Evolutionary conservation across 2,888 invertebrate species (phyloP), one percentile per base, ranked within the genome.

Genomic region (Acholoe squamosa): DNA sequence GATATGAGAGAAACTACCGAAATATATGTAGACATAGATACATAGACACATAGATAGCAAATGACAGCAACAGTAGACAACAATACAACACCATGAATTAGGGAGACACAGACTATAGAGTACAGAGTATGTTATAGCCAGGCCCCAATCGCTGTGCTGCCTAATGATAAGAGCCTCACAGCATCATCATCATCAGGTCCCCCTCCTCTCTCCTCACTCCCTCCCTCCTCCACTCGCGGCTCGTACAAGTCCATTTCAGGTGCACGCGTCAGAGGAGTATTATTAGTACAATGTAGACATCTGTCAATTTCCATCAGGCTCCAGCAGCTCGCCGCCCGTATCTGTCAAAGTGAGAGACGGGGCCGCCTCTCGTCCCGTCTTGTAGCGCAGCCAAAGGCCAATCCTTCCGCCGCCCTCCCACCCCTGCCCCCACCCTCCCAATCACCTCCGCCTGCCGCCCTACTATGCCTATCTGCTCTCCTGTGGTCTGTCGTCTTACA

Each of bases 271-370:
- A 71, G 71, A 28, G 71, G 28, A 71, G 71, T 71, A n/a, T 71
- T 71, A 71, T 71, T 71, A 71, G 71, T 25, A 71, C 71, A 71
- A 71, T 71, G 71, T 71, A 71, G 71, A 71, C 71, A 71, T 71
- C 71, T 71, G 71, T 71, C 71, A 71, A 71, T 71, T 71, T 71
- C 31, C 71, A 71, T 71, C 71, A 71, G 71, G 31, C 71, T n/a
- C 61, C 61, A 61, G n/a, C n/a, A n/a, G 5, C 61, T 3, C 22
- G 61, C 61, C 25, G 25, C 71, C 25, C 71, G 71, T 3, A 25
- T 71, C 71, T 71, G 28, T 71, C 5, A 71, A 71, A 71, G 71
- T 71, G 71, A 71, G 71, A 71, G 71, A 28, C 28, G 71, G 28
- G 71, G 25, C 71, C 5, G 25, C 5, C 71, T 28, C 71, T 28